Evolutionary conservation across 2,113 vertebrate genomes (phyloP).

Genomic region (Struthio camelus): DNA sequence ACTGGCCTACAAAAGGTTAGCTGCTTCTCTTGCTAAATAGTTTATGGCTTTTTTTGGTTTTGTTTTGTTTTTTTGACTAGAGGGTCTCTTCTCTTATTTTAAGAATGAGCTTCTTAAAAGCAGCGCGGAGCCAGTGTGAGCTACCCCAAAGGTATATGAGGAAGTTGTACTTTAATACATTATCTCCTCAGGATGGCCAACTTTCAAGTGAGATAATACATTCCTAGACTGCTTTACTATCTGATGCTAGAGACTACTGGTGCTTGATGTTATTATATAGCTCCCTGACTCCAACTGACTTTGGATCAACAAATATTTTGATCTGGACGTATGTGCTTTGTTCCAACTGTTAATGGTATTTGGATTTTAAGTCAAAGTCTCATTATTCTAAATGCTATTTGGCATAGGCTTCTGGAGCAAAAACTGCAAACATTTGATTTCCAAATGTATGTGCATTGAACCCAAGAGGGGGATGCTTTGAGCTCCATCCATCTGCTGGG

Average conservation of each 20-base stretch:
- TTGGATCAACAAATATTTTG: neutral
- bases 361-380: neutral
- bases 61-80: neutral
- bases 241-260: neutral
- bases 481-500: accelerated
- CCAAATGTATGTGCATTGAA: too few species aligned
- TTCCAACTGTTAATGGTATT: neutral
- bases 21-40: neutral
- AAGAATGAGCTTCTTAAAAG: neutral
- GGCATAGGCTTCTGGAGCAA: neutral
- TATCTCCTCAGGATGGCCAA: neutral
- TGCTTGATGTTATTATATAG: accelerated
- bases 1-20: neutral
- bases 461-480: accelerated
- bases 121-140: neutral
- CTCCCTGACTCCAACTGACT: neutral
- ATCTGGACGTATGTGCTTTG: neutral
- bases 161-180: neutral
- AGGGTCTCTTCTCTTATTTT: neutral
- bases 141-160: neutral
- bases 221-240: neutral
- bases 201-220: neutral
- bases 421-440: neutral
- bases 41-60: too few species aligned
- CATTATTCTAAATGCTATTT: neutral